Evolutionary conservation across 2,888 invertebrate species (phyloP).

Genomic region (Hermodice carunculata): DNA sequence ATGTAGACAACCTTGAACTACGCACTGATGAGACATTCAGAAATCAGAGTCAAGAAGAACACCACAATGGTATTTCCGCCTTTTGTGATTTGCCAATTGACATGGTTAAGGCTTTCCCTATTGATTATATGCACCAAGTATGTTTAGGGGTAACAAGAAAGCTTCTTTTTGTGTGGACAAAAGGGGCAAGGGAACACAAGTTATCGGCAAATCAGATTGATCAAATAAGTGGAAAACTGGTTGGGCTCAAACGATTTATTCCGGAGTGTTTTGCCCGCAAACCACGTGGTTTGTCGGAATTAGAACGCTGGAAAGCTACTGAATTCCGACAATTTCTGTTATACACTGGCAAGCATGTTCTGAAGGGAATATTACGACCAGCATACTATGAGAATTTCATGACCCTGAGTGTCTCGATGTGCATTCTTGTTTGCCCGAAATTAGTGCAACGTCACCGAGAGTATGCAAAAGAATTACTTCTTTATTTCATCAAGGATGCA

Average conservation of each 20-base stretch:
- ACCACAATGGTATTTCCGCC: neutral
- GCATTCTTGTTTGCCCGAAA: slow-evolving; percentile 33
- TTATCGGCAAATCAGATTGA: slow-evolving; percentile 10
- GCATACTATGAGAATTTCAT: slow-evolving; percentile 44
- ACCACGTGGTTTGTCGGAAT: slow-evolving; percentile 37
- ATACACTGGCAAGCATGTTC: slow-evolving; percentile 47
- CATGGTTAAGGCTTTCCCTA: too few species aligned
- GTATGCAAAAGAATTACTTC: slow-evolving; percentile 30
- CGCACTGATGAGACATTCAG: neutral
- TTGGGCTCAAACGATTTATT: slow-evolving; percentile 20
- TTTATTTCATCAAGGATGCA: slow-evolving; percentile 5
- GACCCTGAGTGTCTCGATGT: slow-evolving; percentile 40
- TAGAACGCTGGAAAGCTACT: slow-evolving; percentile 53
- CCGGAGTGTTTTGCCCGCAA: slow-evolving; percentile 47
- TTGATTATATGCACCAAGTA: slow-evolving; percentile 62
- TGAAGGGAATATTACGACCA: slow-evolving; percentile 28
- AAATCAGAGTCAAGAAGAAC: neutral
- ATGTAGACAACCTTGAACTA: neutral
- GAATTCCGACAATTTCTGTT: slow-evolving; percentile 52
- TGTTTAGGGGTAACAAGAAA: slow-evolving; percentile 52
- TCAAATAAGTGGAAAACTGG: slow-evolving; percentile 20
- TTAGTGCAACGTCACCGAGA: neutral
- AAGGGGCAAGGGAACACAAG: slow-evolving; percentile 34
- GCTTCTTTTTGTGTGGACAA: slow-evolving; percentile 39
- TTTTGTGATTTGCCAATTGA: slow-evolving; percentile 26